Base-by-base conservation (phyloP, 2,888 invertebrate species). In the Lycocerus yunnanus region DNA sequence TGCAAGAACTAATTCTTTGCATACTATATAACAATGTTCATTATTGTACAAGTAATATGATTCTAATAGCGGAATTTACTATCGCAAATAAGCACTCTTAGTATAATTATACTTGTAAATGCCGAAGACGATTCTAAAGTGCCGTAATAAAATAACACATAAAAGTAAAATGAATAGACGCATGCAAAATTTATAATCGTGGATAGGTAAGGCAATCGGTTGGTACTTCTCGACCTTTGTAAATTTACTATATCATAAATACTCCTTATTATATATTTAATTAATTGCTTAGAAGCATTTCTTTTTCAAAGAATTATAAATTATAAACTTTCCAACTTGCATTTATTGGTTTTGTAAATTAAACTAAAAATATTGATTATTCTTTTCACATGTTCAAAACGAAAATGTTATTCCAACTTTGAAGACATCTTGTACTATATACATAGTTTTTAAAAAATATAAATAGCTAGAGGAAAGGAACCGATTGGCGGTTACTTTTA, bases 71-170 rank as follows among this genome's bases (percentile, higher is more conserved):
- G 73, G 76, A 77, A 77, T 76, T 76, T 76, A 77, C 74, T 77
- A 76, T 73, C 75, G 77, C 74, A 77, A 77, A 79, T 80, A 80
- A 80, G 76, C 78, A 80, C 78, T 77, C 77, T 76, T 72, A 76
- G 76, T 75, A 77, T 80, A 81, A 80, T 80, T 80, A 80, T 77
- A 74, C 79, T 76, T 80, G 80, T 81, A 81, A 81, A 80, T 80
- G 79, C 76, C 75, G 77, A 78, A 78, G 77, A 78, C 77, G 78
- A 78, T 78, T 77, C 76, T 77, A 75, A 77, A 78, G 72, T 77
- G 79, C 78, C 69, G 78, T 79, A 78, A 76, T 77, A 77, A 77
- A 77, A 73, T 75, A 77, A 67, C 73, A 73, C 77, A 77, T 75
- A 77, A 77, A 77, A 77, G 71, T 70, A 69, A 75, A 78, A 77